Conservation (phyloP, 1,140 invertebrate genomes). For the Drosophila tsacasi region DNA sequence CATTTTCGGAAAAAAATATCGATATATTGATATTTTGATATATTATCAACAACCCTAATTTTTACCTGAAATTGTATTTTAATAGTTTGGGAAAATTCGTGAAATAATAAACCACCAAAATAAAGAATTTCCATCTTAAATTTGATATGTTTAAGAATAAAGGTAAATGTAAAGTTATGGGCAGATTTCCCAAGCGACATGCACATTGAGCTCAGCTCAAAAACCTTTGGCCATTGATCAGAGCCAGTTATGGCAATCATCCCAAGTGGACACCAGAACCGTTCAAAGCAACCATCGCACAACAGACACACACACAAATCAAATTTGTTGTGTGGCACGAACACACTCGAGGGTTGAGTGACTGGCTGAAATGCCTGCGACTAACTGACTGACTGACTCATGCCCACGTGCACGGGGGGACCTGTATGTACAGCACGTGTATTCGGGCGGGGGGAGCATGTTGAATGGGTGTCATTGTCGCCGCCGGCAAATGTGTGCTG, state of each 20-base stretch:
- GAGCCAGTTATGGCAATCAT: background rate
- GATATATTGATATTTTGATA: no score
- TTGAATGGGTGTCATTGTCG: constrained; percentile 50
- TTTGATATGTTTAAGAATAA: background rate
- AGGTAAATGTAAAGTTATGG: no score
- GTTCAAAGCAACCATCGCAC: constrained; percentile 3
- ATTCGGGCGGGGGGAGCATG: background rate
- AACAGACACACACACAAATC: constrained; percentile 30
- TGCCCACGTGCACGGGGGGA: constrained; percentile 33
- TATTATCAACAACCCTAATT: no score
- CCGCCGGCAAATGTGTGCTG: constrained; percentile 36
- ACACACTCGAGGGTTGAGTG: constrained; percentile 44
- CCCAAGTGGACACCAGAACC: constrained; percentile 8
- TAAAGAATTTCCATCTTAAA: background rate
- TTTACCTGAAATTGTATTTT: background rate
- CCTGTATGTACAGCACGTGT: background rate
- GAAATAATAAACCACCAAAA: background rate
- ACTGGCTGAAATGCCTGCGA: constrained; percentile 47
- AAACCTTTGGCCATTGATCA: background rate
- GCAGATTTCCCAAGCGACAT: background rate
- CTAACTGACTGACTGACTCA: constrained; percentile 48
- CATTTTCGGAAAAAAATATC: no score
- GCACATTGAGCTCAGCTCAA: background rate
- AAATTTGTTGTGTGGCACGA: constrained; percentile 36
- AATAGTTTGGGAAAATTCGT: background rate